Base-by-base conservation (phyloP, 2,888 invertebrate species). In the Agriotes lineatus region DNA sequence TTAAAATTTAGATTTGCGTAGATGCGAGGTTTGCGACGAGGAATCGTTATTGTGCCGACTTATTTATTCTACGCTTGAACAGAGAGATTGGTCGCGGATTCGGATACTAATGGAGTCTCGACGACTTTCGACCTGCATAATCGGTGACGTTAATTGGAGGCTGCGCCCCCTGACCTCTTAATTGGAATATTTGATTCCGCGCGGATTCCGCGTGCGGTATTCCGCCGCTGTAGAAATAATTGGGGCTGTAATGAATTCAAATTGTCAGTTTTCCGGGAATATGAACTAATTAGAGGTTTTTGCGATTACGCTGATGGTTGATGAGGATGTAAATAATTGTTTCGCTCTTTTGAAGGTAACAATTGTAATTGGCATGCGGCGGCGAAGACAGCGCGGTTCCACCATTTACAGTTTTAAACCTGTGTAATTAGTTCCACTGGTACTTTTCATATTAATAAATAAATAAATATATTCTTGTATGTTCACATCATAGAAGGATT, bases 321-420 rank as follows among this genome's bases (percentile, higher is more conserved):
- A 37, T 37, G 37, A 37, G 37, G 37, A 37, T 12, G 37, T n/a
- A 37, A 37, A 37, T 37, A 37, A 37, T 37, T 37, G 37, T 37
- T 37, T 37, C 37, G 37, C 35, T 35, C 35, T 10, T 35, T 35
- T 35, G 37, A 12, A 42, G 42, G 16, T 42, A 18, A 14, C 14
- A 42, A 42, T n/a, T n/a, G n/a, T n/a, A n/a, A n/a, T n/a, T n/a
- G n/a, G n/a, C n/a, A n/a, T n/a, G n/a, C n/a, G n/a, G n/a, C n/a
- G n/a, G n/a, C n/a, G n/a, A n/a, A n/a, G n/a, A n/a, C n/a, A n/a
- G n/a, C n/a, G n/a, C n/a, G n/a, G 37, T 1, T n/a, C 12, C n/a
- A 37, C 14, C 14, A 10, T 37, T 37, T 37, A 1, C 37, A 9
- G 16, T 6, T 42, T 42, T 16, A 9, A 2, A 16, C 9, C 14